phyloP scores from a whole-genome alignment of 2,797 vertebrate species.

The Labroides dimidiatus region DNA sequence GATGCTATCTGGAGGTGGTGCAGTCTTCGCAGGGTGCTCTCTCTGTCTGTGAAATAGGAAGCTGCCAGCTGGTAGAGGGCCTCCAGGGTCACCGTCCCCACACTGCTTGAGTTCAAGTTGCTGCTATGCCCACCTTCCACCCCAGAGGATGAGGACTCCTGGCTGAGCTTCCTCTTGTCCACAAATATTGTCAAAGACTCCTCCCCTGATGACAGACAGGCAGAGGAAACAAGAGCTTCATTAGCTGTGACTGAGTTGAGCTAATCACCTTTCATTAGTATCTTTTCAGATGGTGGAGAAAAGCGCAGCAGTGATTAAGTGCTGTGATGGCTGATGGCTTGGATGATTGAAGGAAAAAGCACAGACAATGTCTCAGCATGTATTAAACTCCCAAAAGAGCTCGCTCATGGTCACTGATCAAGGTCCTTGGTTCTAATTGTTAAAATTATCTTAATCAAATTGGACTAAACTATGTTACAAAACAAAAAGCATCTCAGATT shows the following conservation, averaged over 20 bases:
- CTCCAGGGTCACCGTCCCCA: slow-evolving; percentile 89
- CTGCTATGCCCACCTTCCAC: slow-evolving; percentile 38
- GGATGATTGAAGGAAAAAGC: slow-evolving; percentile 65
- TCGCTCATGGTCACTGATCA: slow-evolving; percentile 46
- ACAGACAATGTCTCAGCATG: slow-evolving; percentile 54
- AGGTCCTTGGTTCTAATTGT: slow-evolving; percentile 36
- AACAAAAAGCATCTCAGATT: slow-evolving; percentile 22
- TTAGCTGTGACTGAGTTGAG: slow-evolving; percentile 69
- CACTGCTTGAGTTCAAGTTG: slow-evolving; percentile 83
- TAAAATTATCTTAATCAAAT: slow-evolving; percentile 48
- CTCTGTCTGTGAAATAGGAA: slow-evolving; percentile 97
- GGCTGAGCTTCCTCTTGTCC: slow-evolving; percentile 95
- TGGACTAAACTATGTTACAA: slow-evolving; percentile 22
- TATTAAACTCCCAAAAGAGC: slow-evolving; percentile 45
- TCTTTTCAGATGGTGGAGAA: slow-evolving; percentile 61
- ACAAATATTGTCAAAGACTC: slow-evolving; percentile 98
- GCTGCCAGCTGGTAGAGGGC: slow-evolving; percentile 95
- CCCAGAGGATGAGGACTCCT: slow-evolving; percentile 74
- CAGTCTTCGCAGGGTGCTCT: slow-evolving; percentile 92
- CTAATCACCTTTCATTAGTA: slow-evolving; percentile 79
- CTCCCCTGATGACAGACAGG: slow-evolving; percentile 87
- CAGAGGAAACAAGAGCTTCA: slow-evolving; percentile 60
- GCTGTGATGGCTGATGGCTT: slow-evolving; percentile 54
- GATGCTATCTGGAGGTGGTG: slow-evolving; percentile 98
- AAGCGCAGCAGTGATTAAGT: slow-evolving; percentile 67